Evolutionary conservation across 2,113 vertebrate species (phyloP), one percentile per base, ranked within the genome.

Genomic region (Todiramphus saurophagus): DNA sequence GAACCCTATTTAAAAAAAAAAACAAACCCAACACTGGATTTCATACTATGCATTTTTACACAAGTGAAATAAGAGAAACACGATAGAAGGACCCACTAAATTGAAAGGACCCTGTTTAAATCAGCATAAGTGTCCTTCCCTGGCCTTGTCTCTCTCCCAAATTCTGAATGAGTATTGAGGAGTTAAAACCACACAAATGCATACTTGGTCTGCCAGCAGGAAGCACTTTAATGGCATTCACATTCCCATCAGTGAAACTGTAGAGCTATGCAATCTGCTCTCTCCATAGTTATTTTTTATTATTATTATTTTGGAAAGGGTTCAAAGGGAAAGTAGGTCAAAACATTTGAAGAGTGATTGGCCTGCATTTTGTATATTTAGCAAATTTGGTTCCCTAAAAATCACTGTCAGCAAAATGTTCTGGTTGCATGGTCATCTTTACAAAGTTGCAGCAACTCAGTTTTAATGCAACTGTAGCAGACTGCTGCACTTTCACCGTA

Each of bases 301-400:
- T 96, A 89, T 84, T 93, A 89, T 96, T 92, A 94, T 91, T 94
- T 93, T 96, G 96, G 84, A 97, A 92, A 63, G 17, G 20, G 8
- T 95, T 97, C 94, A 96, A 97, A 95, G 74, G 79, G 53, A 96
- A 96, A 97, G 96, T 97, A 96, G 96, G 96, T 97, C 94, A 97
- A 91, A 93, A 96, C 83, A 82, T 92, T 83, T 95, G 66, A 92
- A 92, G 62, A 95, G 86, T 10, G 77, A 87, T 91, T 97, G 90
- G 96, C 74, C 70, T 69, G 87, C 37, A 56, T 95, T 95, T 97
- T 94, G 96, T 95, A 89, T 67, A 67, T 84, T 95, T 96, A 94
- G 96, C 96, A 97, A 94, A 91, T 96, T 93, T 82, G 59, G 91
- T 96, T 96, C 87, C 91, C 89, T 96, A 91, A 94, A 93, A 89